Conservation (phyloP, 2,888 invertebrate species). For the Andrena flavipes region DNA sequence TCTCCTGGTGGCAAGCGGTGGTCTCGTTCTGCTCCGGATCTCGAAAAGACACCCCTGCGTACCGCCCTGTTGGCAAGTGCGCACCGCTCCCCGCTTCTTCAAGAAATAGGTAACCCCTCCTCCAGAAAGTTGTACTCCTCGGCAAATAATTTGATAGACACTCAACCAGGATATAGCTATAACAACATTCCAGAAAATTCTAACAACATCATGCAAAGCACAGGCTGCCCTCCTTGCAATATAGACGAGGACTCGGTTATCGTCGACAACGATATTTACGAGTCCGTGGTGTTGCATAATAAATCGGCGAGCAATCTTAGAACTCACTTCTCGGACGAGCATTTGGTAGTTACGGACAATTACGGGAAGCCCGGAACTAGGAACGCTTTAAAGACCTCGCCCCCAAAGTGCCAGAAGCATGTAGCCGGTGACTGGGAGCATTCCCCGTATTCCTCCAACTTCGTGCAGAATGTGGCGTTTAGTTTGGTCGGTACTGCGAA, state of each 20-base stretch:
- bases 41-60: conserved; percentile 87
- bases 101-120: conserved; percentile 89
- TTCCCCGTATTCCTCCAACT: conserved; percentile 70
- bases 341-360: conserved; percentile 62
- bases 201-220: conserved; percentile 61
- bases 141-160: conserved; percentile 83
- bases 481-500: conserved; percentile 80
- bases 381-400: conserved; percentile 54
- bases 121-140: conserved; percentile 85
- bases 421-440: conserved; percentile 69
- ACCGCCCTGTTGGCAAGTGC: conserved; percentile 85
- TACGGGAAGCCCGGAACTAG: conserved; percentile 55
- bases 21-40: conserved; percentile 88
- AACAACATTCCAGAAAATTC: conserved; percentile 70
- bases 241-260: conserved; percentile 68
- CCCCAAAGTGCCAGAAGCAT: conserved; percentile 58
- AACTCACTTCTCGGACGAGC: conserved; percentile 67
- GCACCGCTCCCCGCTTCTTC: conserved; percentile 87
- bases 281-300: conserved; percentile 68
- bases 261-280: conserved; percentile 72
- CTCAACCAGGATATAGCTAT: conserved; percentile 71
- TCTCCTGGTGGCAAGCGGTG: conserved; percentile 85
- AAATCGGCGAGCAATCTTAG: conserved; percentile 64
- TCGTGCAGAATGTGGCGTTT: conserved; percentile 78
- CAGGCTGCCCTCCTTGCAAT: conserved; percentile 54